Evolutionary conservation across 2,797 vertebrate species (phyloP), one percentile per base, ranked within the genome.

Genomic region (Gymnothorax reevesii): DNA sequence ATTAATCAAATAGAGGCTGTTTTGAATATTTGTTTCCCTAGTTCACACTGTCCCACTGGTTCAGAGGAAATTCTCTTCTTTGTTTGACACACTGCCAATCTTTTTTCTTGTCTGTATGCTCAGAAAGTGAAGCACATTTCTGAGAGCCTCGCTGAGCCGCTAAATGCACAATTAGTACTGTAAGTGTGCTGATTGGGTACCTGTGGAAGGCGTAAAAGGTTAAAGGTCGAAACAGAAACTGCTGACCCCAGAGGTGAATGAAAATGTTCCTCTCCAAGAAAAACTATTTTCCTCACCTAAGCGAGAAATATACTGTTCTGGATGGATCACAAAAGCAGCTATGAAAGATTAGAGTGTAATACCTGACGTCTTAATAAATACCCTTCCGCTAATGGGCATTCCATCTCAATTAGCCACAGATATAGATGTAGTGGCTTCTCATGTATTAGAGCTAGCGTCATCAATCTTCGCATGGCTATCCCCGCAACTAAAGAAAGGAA

Each of bases 351-450:
- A 92, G 92, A 93, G 94, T 94, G 93, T 91, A 90, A 92, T 93
- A 91, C 86, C 89, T 95, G 95, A 95, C 94, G 93, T 94, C 89
- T 90, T 95, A 94, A 96, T 95, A 94, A 91, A 94, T 95, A 92
- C 90, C 84, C 90, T 90, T 90, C 90, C 90, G 91, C 94, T 94
- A 95, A 94, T 94, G 93, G 95, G 92, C 89, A 92, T 93, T 96
- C 94, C 93, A 93, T 96, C 95, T 95, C 93, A 95, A 96, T 96
- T 95, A 95, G 91, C 90, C 91, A 90, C 86, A 91, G 93, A 95
- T 95, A 92, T 93, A 95, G 95, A 95, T 95, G 93, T 94, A 95
- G 95, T 94, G 89, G 92, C 91, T 94, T 91, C 93, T 92, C 90
- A 90, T 92, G 90, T 92, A 92, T 94, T 91, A 91, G 92, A 91